Conservation (phyloP, 2,113 vertebrate genomes). For the Cinclus cinclus region DNA sequence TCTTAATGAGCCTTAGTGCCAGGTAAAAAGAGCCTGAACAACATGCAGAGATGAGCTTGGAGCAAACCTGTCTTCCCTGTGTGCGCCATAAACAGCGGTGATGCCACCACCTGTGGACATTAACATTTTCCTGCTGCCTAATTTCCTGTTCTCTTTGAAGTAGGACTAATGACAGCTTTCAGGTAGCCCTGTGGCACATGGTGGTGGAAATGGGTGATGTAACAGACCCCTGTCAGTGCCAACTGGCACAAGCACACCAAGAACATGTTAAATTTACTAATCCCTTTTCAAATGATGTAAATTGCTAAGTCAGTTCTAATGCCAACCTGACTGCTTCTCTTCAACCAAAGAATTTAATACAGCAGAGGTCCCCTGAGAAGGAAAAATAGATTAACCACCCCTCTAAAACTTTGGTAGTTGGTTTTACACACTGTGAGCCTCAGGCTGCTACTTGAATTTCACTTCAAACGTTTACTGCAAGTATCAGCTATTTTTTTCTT, state of each 20-base stretch:
- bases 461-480: slow-evolving; percentile 54
- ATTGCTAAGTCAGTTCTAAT: slow-evolving; percentile 19
- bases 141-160: not conserved
- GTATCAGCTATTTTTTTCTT: slow-evolving; percentile 44
- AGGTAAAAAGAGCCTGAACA: not conserved
- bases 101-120: not conserved
- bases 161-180: not conserved
- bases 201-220: not conserved
- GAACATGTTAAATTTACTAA: not conserved
- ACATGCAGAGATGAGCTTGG: not conserved
- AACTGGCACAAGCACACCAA: not conserved
- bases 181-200: not conserved
- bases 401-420: slow-evolving; percentile 40
- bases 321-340: slow-evolving; percentile 27
- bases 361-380: slow-evolving; percentile 44
- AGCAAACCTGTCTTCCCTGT: not conserved
- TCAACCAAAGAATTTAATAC: slow-evolving; percentile 37
- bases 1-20: not conserved
- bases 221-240: not conserved
- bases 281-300: slow-evolving; percentile 33
- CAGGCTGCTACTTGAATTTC: slow-evolving; percentile 61
- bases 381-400: slow-evolving; percentile 28
- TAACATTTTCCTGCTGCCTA: not conserved
- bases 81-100: not conserved
- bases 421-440: slow-evolving; percentile 65